Conservation (phyloP, 1,140 invertebrate species). For the Limonius californicus region DNA sequence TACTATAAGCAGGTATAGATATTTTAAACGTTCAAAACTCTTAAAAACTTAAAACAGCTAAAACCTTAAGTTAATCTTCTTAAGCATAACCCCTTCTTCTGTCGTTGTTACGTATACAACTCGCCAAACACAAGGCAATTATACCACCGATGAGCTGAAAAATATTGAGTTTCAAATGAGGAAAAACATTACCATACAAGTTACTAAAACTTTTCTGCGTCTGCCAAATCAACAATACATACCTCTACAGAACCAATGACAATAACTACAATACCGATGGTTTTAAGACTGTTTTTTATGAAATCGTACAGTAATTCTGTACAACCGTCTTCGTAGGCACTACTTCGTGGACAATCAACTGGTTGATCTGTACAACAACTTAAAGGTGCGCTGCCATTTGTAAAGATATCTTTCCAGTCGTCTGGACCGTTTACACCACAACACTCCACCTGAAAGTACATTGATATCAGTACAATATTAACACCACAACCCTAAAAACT, state of each 20-base stretch:
- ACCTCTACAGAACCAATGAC: conserved; percentile 67
- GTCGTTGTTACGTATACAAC: conserved; percentile 43
- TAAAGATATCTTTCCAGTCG: conserved; percentile 32
- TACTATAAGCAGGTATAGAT: too few relatives aligned
- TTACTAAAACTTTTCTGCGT: background rate
- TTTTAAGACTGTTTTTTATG: conserved; percentile 51
- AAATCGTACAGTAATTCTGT: conserved; percentile 42
- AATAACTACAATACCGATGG: conserved; percentile 61
- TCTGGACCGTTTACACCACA: conserved; percentile 57
- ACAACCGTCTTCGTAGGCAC: conserved; percentile 23
- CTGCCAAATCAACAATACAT: conserved; percentile 18
- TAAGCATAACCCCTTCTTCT: conserved; percentile 40
- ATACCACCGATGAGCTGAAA: conserved; percentile 45
- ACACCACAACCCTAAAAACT: conserved; percentile 14
- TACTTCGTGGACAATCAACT: background rate
- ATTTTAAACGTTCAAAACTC: too few relatives aligned
- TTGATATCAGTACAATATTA: background rate
- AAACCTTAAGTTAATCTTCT: background rate
- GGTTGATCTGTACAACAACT: conserved; percentile 18
- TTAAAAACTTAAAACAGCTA: too few relatives aligned
- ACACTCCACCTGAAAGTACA: conserved; percentile 55
- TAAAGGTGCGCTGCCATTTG: background rate
- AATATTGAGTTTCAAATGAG: too few relatives aligned
- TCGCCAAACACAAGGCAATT: conserved; percentile 41
- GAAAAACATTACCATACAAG: background rate